Percentiles rank a stretch among this genome's conserved stretches.
Evolutionary conservation across 2,888 invertebrate species (phyloP).

Genomic region (Junonia oenone): DNA sequence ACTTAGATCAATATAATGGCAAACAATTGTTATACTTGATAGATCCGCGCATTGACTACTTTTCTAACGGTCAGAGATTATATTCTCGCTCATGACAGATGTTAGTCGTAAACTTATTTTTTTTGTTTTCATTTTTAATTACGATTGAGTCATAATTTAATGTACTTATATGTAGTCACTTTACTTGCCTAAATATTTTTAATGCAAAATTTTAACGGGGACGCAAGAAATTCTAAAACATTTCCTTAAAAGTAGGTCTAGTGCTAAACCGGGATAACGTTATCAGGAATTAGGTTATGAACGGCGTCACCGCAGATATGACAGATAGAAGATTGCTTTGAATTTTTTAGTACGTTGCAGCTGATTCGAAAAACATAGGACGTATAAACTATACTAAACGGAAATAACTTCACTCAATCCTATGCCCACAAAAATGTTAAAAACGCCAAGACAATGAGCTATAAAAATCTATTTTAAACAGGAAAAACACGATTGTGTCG

Average conservation of each 20-base stretch:
- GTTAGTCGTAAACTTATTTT: no score
- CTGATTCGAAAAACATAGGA: neutral
- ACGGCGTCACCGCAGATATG: neutral
- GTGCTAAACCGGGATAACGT: neutral
- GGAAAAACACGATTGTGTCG: no score
- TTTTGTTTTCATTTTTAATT: no score
- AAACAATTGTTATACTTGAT: no score
- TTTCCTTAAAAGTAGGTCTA: neutral
- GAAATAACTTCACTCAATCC: neutral
- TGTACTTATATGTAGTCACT: neutral
- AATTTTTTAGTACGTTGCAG: neutral
- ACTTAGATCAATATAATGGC: no score
- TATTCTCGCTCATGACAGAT: no score
- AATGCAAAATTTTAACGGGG: neutral
- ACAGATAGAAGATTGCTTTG: neutral
- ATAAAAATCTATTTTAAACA: no score
- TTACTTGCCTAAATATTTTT: neutral
- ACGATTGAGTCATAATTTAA: no score
- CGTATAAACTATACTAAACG: neutral
- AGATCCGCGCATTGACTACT: no score
- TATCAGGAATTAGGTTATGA: slow-evolving; percentile 1
- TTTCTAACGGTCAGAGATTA: no score
- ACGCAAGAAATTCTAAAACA: neutral
- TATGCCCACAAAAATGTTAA: no score
- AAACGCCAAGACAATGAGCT: no score